These are phyloP conservation scores for Saimiri boliviensis DNA, from an alignment of 2,113 vertebrate species.

Conservation along the genomic window DNA sequence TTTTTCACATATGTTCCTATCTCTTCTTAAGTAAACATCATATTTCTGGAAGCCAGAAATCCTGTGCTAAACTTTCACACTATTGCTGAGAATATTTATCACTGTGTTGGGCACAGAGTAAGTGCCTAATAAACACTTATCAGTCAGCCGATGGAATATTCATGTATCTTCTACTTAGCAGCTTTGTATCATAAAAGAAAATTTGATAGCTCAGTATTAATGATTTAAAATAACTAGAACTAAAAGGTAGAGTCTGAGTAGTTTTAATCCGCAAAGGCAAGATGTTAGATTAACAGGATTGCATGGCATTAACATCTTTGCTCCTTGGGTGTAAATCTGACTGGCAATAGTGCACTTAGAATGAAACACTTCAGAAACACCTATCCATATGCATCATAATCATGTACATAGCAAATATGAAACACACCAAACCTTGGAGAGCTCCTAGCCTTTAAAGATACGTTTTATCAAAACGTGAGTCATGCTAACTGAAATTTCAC, in stretches of 20 bases:
- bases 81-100: conserved; percentile 13
- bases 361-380: not conserved
- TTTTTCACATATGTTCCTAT: not conserved
- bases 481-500: not conserved
- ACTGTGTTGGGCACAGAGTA: not conserved
- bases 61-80: not conserved
- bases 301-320: not conserved
- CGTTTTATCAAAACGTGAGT: not conserved
- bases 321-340: conserved; percentile 37
- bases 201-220: conserved; percentile 25
- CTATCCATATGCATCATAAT: not conserved
- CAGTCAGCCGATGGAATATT: not conserved
- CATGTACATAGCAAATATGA: not conserved
- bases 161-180: conserved; percentile 50
- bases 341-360: not conserved
- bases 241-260: conserved; percentile 21
- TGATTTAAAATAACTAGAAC: conserved; percentile 54
- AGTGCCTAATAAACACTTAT: conserved; percentile 45
- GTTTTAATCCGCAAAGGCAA: conserved; percentile 42
- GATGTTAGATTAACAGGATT: conserved; percentile 45
- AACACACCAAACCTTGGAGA: not conserved
- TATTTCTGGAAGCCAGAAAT: not conserved
- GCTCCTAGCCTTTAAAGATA: not conserved
- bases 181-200: conserved; percentile 55
- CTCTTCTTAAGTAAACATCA: not conserved